phyloP scores from a whole-genome alignment of 2,888 invertebrate genomes.

The Plagiodera versicolora region DNA sequence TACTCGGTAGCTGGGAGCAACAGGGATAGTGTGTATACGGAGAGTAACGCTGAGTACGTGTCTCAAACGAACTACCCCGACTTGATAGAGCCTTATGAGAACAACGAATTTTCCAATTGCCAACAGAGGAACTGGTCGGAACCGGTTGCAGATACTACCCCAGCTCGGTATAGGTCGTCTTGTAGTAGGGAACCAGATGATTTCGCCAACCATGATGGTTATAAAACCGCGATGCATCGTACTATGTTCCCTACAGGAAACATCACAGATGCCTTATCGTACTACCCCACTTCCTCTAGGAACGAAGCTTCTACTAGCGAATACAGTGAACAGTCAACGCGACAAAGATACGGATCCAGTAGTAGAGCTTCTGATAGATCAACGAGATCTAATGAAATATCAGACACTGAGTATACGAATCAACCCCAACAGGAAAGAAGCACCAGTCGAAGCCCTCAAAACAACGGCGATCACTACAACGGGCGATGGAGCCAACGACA shows the following conservation, averaged over 20 bases:
- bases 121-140: conserved; percentile 55
- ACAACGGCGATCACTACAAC: conserved; percentile 45
- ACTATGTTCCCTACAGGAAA: conserved; percentile 71
- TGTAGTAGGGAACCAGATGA: conserved; percentile 59
- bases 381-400: conserved; percentile 39
- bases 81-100: conserved; percentile 64
- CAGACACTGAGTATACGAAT: conserved; percentile 57
- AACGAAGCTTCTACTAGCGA: conserved; percentile 61
- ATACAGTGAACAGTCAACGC: conserved; percentile 61
- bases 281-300: conserved; percentile 74
- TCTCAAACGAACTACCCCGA: conserved; percentile 70
- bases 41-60: conserved; percentile 63
- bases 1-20: conserved; percentile 76
- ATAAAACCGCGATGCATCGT: conserved; percentile 66
- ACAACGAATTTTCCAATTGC: conserved; percentile 54
- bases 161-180: conserved; percentile 61
- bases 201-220: conserved; percentile 64
- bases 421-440: conserved; percentile 49
- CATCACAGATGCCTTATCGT: conserved; percentile 79
- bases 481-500: conserved; percentile 51
- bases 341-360: conserved; percentile 52
- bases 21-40: conserved; percentile 71
- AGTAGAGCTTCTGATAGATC: conserved; percentile 60
- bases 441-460: conserved; percentile 44
- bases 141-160: conserved; percentile 12